Evolutionary conservation across 2,888 invertebrate species (phyloP), one percentile per base, ranked within the genome.

Genomic region (Dynastes hyllus): DNA sequence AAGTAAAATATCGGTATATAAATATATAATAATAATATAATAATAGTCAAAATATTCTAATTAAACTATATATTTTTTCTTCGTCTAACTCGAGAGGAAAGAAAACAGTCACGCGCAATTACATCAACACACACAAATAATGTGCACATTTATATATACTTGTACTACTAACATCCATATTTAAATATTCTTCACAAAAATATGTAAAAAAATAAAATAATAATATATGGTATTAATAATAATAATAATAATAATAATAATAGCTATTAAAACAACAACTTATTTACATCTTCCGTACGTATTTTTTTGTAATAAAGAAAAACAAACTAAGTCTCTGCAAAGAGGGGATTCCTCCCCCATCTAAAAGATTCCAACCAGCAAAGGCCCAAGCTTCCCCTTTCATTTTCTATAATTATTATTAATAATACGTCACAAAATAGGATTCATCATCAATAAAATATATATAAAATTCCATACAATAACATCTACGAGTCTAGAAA

Each of bases 131-230:
- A 87, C 88, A 87, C 32, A 51, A 78, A 78, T 86, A 85, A 82
- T 82, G 82, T 82, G 82, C 77, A 83, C 80, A 81, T 63, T 77
- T 22, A 58, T 83, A 87, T 87, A 86, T 86, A 88, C 87, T 87
- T 88, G 86, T 86, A 84, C 83, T 89, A 89, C 89, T 89, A 89
- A 89, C 89, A 89, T 89, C 88, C 87, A 89, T 89, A 88, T 85
- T 88, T 88, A 89, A 89, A 89, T 89, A 89, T 89, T 89, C 45
- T 89, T 86, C 89, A 88, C 88, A 89, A 89, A 89, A 89, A 89
- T 89, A 89, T 88, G 89, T 89, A 89, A 89, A 89, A 89, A 89
- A 89, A 89, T 89, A 89, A 89, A 89, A 89, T 89, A 89, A 89
- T 89, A 88, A 89, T 88, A 88, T 84, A 65, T 65, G 65, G 65